phyloP scores from a whole-genome alignment of 2,888 invertebrate species.

The Oscheius sp. region DNA sequence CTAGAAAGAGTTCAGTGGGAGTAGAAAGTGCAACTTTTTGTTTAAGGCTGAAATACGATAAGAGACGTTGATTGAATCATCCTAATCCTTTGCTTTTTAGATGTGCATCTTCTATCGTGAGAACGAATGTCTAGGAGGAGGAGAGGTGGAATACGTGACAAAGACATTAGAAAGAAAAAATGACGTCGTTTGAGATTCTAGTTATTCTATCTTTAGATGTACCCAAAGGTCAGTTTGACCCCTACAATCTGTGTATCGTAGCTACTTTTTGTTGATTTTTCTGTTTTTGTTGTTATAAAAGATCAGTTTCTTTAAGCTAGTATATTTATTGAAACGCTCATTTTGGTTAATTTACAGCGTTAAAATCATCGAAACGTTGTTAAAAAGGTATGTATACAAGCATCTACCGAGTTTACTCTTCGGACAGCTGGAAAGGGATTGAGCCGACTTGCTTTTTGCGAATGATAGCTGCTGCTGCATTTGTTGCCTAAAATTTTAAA shows the following conservation, averaged over 20 bases:
- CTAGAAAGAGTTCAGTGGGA: too few relatives aligned
- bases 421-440: constrained; percentile 53
- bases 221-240: not conserved
- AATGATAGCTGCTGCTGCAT: constrained; percentile 48
- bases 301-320: not conserved
- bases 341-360: constrained; percentile 13
- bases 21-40: not conserved
- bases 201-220: too few relatives aligned
- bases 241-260: not conserved
- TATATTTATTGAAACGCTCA: constrained; percentile 15
- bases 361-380: not conserved
- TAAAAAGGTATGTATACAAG: not conserved
- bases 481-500: constrained; percentile 38
- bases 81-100: constrained; percentile 75
- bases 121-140: constrained; percentile 62
- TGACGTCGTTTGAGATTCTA: not conserved
- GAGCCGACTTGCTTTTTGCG: constrained; percentile 54
- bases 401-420: not conserved
- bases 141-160: constrained; percentile 47
- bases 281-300: not conserved
- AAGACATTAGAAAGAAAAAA: constrained; percentile 6
- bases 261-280: not conserved
- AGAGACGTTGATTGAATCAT: too few relatives aligned
- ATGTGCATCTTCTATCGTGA: constrained; percentile 74
- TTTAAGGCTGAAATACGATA: too few relatives aligned